Base-by-base conservation (phyloP, 1,140 invertebrate species). In the Drosophila novamexicana region DNA sequence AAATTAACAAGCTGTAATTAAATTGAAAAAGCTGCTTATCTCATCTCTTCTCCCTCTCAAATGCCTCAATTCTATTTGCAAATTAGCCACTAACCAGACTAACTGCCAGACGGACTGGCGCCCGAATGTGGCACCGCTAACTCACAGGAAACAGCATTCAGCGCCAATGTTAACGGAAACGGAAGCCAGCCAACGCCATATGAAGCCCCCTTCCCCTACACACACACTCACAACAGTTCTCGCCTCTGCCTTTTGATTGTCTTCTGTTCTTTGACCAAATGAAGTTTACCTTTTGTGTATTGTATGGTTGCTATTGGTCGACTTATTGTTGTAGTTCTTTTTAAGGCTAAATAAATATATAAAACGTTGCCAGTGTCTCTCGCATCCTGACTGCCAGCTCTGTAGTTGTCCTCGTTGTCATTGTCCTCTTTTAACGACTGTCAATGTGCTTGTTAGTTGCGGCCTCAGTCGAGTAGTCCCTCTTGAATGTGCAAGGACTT, bases 1-100 rank as follows among this genome's bases (percentile, higher is more conserved):
- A 42, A 4, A 29, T 12, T 16, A 50, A 63, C 45, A 52, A 62
- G 67, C 72, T 77, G 52, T 81, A 81, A 81, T 81, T 77, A 81
- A 77, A 77, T 77, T 64, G 64, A 36, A 59, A 56, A 65, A 74
- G 40, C 39, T 71, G 32, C 12, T 54, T 6, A 7, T 32, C 58
- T 14, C n/a, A 1, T 18, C 32, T 14, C 12, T 39, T 49, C 12
- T 40, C 10, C 29, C 32, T 34, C 29, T 50, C 44, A 32, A 34
- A 32, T 47, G 32, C 7, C 44, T 63, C 79, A 77, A 50, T 53
- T 82, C 61, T 66, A 82, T 82, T 82, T 78, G 64, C 75, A 82
- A 78, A 81, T 81, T 82, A 82, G 65, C 79, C 75, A 70, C 69
- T 65, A 82, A 82, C 59, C 69, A 69, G 67, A 61, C 75, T 76